Conservation (phyloP, 2,888 invertebrate genomes). For the Philopedon plagiatum region DNA sequence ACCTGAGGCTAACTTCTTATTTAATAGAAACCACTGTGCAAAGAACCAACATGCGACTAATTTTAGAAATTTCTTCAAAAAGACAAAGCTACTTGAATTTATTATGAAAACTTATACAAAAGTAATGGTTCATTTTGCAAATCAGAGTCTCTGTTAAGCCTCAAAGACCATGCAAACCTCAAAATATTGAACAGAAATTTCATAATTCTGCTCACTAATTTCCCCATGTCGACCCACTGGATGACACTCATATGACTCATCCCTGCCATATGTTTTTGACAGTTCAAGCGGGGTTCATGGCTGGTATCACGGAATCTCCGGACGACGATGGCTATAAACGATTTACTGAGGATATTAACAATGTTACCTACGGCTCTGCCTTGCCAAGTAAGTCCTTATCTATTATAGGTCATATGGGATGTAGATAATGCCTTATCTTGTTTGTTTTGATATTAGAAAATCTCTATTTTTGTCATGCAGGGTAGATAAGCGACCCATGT, state of each 20-base stretch:
- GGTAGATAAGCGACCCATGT: background rate
- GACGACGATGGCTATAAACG: constrained; percentile 76
- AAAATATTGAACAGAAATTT: background rate
- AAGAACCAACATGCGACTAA: too few relatives aligned
- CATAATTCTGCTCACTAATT: background rate
- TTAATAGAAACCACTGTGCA: too few relatives aligned
- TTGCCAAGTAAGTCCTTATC: constrained; percentile 71
- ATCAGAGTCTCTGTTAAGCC: too few relatives aligned
- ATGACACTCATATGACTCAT: constrained; percentile 17
- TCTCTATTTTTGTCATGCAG: background rate
- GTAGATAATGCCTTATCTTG: constrained; percentile 33
- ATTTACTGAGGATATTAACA: constrained; percentile 73
- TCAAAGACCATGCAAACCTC: too few relatives aligned
- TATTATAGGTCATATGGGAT: background rate
- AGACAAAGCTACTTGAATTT: too few relatives aligned
- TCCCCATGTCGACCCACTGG: background rate
- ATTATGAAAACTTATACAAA: too few relatives aligned
- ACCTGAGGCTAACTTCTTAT: too few relatives aligned
- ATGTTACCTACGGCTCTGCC: constrained; percentile 75
- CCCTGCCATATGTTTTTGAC: constrained; percentile 46
- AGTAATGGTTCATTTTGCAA: too few relatives aligned
- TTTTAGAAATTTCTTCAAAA: too few relatives aligned
- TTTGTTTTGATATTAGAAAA: constrained; percentile 25
- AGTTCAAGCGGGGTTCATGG: constrained; percentile 54
- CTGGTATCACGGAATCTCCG: constrained; percentile 66